Base-by-base conservation (phyloP, 1,140 invertebrate genomes). In the Macrobrachium rosenbergii region DNA sequence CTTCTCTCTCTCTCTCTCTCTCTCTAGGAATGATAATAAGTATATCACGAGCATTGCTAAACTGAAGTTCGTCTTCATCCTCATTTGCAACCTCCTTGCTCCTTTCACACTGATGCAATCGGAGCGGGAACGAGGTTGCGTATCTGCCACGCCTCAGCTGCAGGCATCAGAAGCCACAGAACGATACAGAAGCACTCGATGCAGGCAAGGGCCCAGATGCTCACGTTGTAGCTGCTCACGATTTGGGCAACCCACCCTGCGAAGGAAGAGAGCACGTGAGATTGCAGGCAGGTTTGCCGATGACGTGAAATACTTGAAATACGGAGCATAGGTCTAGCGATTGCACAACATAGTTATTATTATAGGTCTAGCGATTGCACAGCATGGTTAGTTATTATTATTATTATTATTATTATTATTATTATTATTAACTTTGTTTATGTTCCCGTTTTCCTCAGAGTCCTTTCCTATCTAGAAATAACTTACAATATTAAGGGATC, bases 161-260 rank as follows among this genome's bases (percentile, higher is more conserved):
- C 59, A 5, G 78, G 78, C 78, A 80, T 80, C 58, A 60, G 28
- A 19, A 80, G 60, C 78, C 78, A 80, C 59, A 80, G 78, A 21
- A 63, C 6, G 17, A 80, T 60, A 17, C 58, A 80, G 58, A 80
- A 28, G 60, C 60, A 63, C 78, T 43, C 5, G 2, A 37, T 28
- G 60, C 52, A n/a, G 11, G 17, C 37, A 21, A 63, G 16, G 3
- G 63, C 11, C 78, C 78, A 80, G 28, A 80, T 63, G 37, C 58
- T 63, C 17, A 80, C 21, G 59, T 59, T 60, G 60, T 80, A 80
- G 60, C 78, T 80, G 7, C 23, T n/a, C 14, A n/a, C 63, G 5
- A 80, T 16, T 21, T 80, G 58, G 1, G 21, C 11, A 21, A 80
- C 60, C 21, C 21, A 21, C 0, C 78, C 78, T 80, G 78, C 6